These are phyloP conservation scores for Parauchenoglanis punctatus DNA, from an alignment of 2,797 vertebrate genomes.

Conservation along the genomic window DNA sequence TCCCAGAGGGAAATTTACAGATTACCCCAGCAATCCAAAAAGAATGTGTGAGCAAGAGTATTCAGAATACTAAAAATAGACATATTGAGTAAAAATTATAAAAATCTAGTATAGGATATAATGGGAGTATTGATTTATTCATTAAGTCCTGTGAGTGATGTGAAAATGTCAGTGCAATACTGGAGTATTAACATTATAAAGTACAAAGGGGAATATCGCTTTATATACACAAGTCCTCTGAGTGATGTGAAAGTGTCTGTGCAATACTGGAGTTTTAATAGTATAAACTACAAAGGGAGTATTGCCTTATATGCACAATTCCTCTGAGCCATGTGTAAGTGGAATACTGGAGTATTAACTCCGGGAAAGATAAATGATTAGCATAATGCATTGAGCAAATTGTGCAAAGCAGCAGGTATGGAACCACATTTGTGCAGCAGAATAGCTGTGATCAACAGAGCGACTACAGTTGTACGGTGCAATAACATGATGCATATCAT, in stretches of 20 bases:
- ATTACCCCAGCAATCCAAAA: no score
- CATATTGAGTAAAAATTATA: neutral
- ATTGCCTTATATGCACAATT: neutral
- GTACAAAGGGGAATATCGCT: no score
- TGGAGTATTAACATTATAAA: no score
- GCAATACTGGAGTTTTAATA: neutral
- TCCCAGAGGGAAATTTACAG: neutral
- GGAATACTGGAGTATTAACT: neutral
- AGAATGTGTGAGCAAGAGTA: no score
- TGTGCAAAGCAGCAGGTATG: neutral
- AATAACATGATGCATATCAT: neutral
- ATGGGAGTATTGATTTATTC: neutral
- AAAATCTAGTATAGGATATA: neutral
- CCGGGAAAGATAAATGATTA: neutral
- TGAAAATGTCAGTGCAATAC: neutral
- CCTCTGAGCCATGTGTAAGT: neutral
- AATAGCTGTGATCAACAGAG: neutral
- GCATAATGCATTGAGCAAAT: neutral
- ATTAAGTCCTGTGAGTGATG: neutral
- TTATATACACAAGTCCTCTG: no score
- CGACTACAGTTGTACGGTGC: neutral
- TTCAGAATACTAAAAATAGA: no score
- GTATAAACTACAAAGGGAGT: neutral
- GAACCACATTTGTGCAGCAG: neutral
- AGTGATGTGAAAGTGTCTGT: no score